Base-by-base conservation (phyloP, 2,113 vertebrate species). In the Fulica atra region DNA sequence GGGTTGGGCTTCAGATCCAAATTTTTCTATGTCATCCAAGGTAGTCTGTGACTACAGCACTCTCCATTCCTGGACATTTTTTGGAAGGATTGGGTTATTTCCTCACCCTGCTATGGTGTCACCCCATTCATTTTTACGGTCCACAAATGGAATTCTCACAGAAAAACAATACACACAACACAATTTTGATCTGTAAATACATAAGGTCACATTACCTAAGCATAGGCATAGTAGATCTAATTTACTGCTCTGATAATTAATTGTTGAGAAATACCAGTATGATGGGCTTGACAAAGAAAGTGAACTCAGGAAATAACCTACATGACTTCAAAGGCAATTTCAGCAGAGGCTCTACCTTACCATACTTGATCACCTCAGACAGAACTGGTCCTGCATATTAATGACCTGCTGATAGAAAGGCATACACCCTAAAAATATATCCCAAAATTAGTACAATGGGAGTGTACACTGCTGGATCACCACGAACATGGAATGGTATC, bases 401-500 rank as follows among this genome's bases (percentile, higher is more conserved):
- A 88, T 61, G 35, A 56, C 11, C 24, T 53, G 28, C 10, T 50
- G 23, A 84, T 12, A 85, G 46, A 54, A 31, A 88, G 0, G 2
- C 40, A 86, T 2, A 35, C 17, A 36, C 12, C 20, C 66, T 65
- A 46, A 69, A 76, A 44, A 81, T 54, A 7, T 48, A 20, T 59
- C 40, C n/a, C 31, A 2, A 61, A 69, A 59, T 59, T n/a, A 80
- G 44, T 40, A 73, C 26, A 86, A 76, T 26, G 31, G 35, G 33
- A 88, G 33, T 2, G 33, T 46, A 70, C 36, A 14, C 59, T 77
- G 29, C 44, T 82, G 74, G 21, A 85, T 50, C 64, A 77, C 48
- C 16, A 71, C 0, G 7, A 69, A 15, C n/a, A 40, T 0, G 6
- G 25, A 71, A 46, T 0, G 0, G 24, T 50, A 63, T 70, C 63